These are phyloP conservation scores for Elysia crispata DNA, from an alignment of 2,888 invertebrate genomes.

Conservation along the genomic window DNA sequence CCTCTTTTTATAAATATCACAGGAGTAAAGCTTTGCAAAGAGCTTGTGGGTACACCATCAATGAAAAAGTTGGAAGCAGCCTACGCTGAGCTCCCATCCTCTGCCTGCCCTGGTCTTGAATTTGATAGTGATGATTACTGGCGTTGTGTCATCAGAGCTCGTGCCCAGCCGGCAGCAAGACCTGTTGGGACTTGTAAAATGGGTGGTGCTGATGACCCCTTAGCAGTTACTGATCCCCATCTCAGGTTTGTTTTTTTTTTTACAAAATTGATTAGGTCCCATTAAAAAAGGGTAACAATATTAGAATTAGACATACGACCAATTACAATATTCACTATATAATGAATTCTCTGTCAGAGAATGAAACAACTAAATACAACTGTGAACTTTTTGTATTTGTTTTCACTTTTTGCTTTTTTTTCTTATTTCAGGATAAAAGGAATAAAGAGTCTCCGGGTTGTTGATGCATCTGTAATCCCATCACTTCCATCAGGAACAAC, in stretches of 20 bases:
- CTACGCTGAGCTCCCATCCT: slow-evolving; percentile 43
- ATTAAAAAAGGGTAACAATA: no score
- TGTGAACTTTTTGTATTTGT: not conserved
- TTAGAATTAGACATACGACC: no score
- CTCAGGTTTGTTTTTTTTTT: slow-evolving; percentile 58
- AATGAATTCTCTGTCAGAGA: no score
- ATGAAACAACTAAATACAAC: not conserved
- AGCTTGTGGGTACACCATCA: slow-evolving; percentile 42
- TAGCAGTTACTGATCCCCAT: slow-evolving; percentile 84
- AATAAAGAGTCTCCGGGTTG: slow-evolving; percentile 56
- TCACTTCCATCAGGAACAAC: slow-evolving; percentile 57
- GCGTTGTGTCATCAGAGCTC: slow-evolving; percentile 53
- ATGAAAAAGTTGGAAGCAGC: slow-evolving; percentile 48
- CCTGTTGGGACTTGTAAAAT: slow-evolving; percentile 87
- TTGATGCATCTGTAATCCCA: slow-evolving; percentile 62
- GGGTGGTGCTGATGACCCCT: slow-evolving; percentile 78
- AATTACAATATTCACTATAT: no score
- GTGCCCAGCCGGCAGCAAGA: slow-evolving; percentile 78
- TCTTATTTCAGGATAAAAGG: slow-evolving; percentile 58
- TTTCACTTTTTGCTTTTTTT: not conserved
- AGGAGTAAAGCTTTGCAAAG: slow-evolving; percentile 49
- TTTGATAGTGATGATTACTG: slow-evolving; percentile 58
- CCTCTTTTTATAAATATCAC: not conserved
- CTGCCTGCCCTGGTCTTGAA: slow-evolving; percentile 23
- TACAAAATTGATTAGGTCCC: no score